phyloP scores from a whole-genome alignment of 2,797 vertebrate genomes.

The Lepilemur septentrionalis region DNA sequence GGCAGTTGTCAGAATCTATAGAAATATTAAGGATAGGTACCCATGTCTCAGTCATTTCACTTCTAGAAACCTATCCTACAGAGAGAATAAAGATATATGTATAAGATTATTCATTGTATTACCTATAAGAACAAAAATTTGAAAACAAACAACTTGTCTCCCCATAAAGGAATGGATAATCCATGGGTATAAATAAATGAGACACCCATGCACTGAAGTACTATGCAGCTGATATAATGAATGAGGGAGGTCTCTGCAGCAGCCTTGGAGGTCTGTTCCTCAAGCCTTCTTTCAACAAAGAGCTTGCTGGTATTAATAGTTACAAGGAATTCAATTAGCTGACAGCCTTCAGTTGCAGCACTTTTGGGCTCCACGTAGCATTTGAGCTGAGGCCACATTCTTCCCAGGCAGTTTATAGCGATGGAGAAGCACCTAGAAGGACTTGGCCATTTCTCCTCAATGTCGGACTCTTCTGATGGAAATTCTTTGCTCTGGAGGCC shows the following conservation, averaged over 20 bases:
- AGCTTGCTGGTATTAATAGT: background rate
- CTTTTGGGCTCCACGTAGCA: too few relatives aligned
- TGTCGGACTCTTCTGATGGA: background rate
- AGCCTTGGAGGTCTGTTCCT: background rate
- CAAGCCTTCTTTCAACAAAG: background rate
- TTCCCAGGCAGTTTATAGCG: background rate
- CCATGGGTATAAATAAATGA: background rate
- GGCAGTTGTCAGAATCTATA: background rate
- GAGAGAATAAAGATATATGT: background rate
- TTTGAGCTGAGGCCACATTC: background rate
- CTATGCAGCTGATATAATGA: background rate
- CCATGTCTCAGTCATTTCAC: background rate
- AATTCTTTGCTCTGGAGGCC: background rate
- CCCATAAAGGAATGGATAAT: background rate
- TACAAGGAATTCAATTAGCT: background rate
- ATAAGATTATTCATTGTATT: background rate
- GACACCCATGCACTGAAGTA: background rate
- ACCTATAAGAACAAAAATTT: background rate
- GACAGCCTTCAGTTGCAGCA: background rate
- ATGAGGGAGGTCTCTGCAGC: background rate
- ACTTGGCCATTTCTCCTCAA: background rate
- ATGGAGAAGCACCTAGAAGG: background rate
- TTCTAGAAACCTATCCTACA: background rate
- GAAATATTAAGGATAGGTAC: background rate
- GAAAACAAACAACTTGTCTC: background rate